Percentiles rank a stretch among this genome's conserved stretches.
Evolutionary conservation across 2,888 invertebrate genomes (phyloP).

Genomic region (Andrena bucephala): DNA sequence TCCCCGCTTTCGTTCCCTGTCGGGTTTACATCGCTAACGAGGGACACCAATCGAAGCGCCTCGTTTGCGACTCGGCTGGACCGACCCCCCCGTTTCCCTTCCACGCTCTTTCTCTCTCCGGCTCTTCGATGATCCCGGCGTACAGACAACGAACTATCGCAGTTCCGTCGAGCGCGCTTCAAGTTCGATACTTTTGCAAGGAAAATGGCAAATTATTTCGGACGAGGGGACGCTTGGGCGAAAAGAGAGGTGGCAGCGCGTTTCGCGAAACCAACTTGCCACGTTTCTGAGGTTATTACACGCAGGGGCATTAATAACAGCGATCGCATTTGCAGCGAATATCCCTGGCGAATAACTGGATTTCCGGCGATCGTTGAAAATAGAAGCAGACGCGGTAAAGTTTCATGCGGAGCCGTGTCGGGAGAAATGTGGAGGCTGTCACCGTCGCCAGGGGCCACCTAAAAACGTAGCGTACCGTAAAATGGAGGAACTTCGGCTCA

Average conservation of each 20-base stretch:
- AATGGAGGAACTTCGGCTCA: constrained; percentile 56
- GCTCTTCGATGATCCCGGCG: neutral
- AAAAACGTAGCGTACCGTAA: constrained; percentile 67
- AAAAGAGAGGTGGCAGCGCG: neutral
- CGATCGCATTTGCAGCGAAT: neutral
- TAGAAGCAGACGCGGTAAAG: constrained; percentile 19
- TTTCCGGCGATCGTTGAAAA: constrained; percentile 34
- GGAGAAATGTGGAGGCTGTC: constrained; percentile 50
- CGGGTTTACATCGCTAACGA: constrained; percentile 65
- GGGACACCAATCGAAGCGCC: constrained; percentile 51
- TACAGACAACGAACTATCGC: no score
- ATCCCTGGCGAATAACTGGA: constrained; percentile 29
- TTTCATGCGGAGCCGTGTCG: constrained; percentile 31
- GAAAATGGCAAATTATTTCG: neutral
- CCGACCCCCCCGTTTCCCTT: neutral
- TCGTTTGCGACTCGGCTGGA: constrained; percentile 35
- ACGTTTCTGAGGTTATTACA: constrained; percentile 10
- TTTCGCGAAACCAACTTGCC: neutral
- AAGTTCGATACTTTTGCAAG: constrained; percentile 14
- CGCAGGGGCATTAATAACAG: constrained; percentile 32
- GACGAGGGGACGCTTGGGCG: neutral
- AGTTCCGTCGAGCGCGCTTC: no score
- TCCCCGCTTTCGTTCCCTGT: neutral
- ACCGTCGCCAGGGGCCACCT: constrained; percentile 51
- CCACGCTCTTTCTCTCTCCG: neutral